Evolutionary conservation across 2,797 vertebrate genomes (phyloP).

Genomic region (Acipenser transmontanus): DNA sequence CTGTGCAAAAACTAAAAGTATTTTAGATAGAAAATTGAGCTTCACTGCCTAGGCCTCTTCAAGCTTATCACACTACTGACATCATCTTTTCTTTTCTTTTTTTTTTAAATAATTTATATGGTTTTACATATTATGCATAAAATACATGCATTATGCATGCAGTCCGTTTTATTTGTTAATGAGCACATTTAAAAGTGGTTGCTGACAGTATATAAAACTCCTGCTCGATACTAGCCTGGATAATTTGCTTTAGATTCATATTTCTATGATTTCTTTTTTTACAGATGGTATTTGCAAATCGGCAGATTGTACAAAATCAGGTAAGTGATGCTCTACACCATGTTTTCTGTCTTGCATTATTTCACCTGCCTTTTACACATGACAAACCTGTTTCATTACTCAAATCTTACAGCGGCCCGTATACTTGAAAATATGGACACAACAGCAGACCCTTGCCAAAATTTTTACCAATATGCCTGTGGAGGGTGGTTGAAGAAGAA

Average conservation of each 20-base stretch:
- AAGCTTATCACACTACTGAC: not conserved
- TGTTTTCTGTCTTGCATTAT: constrained; percentile 1
- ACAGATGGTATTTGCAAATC: constrained; percentile 85
- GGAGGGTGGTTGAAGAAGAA: constrained; percentile 91
- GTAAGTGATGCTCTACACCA: constrained; percentile 54
- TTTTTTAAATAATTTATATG: constrained; percentile 22
- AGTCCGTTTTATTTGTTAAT: not conserved
- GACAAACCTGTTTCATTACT: constrained; percentile 9
- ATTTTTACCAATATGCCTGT: constrained; percentile 91
- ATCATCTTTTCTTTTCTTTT: constrained; percentile 1
- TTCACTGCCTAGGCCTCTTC: not conserved
- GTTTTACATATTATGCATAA: not conserved
- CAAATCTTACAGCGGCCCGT: constrained; percentile 69
- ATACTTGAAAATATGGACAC: constrained; percentile 89
- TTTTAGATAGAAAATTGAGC: not conserved
- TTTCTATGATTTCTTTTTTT: constrained; percentile 14
- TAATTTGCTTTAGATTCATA: too few relatives aligned
- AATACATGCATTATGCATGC: not conserved
- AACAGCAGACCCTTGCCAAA: constrained; percentile 67
- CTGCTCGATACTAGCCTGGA: too few relatives aligned
- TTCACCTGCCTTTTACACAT: constrained; percentile 1
- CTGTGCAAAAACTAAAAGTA: too few relatives aligned
- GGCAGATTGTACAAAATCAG: constrained; percentile 84
- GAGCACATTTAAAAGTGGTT: not conserved
- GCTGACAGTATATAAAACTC: too few relatives aligned